A percentile compares a stretch with the other conserved stretches of the same genome.
These are phyloP conservation scores for Vespertilio murinus DNA, from an alignment of 2,797 vertebrate genomes.

Conservation along the genomic window DNA sequence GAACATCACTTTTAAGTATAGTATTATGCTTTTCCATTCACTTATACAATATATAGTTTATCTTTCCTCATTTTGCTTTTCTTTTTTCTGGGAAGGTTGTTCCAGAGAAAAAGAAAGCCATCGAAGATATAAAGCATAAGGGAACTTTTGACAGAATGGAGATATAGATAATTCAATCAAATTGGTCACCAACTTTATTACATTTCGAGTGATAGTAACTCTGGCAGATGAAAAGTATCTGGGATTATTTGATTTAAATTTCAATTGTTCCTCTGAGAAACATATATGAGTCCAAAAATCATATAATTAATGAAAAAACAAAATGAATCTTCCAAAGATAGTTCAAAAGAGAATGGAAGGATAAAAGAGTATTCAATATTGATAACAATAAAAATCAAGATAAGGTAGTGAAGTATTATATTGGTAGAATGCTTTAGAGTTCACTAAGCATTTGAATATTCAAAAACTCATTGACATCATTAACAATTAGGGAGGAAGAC, in stretches of 20 bases:
- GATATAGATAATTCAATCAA: background rate
- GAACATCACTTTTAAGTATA: background rate
- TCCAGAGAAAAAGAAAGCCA: background rate
- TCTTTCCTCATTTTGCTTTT: background rate
- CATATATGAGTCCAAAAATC: background rate
- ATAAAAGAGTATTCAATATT: background rate
- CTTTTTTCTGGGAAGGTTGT: background rate
- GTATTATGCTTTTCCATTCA: background rate
- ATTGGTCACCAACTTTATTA: constrained; percentile 11
- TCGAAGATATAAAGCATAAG: background rate
- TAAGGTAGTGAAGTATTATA: background rate
- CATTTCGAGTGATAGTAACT: constrained; percentile 23
- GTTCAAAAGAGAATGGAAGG: background rate
- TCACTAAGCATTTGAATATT: constrained; percentile 39
- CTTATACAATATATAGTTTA: background rate
- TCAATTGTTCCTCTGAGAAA: background rate
- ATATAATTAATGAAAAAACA: background rate
- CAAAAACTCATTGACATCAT: constrained; percentile 6
- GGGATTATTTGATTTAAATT: background rate
- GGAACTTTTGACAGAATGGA: background rate
- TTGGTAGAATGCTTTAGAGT: background rate
- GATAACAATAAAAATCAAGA: constrained; percentile 36
- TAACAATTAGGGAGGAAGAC: constrained; percentile 22
- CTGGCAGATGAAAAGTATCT: background rate
- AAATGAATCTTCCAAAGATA: constrained; percentile 20